Conservation (phyloP, 2,888 invertebrate genomes). For the Bimastos eiseni region DNA sequence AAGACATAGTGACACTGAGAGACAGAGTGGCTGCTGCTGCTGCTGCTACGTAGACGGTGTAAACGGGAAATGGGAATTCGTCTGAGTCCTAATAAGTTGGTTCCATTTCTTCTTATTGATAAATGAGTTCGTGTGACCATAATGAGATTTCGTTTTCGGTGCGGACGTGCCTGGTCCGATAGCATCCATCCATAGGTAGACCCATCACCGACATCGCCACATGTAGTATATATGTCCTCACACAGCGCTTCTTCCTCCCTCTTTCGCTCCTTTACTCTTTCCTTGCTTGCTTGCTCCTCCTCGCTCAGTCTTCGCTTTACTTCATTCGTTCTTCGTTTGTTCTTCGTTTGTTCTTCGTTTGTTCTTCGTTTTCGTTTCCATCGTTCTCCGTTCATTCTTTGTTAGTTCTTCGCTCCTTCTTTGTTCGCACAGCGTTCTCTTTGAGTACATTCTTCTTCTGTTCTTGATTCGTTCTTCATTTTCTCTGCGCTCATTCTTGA, state of each 20-base stretch:
- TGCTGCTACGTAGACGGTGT: neutral
- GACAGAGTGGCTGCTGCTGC: neutral
- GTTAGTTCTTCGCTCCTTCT: neutral
- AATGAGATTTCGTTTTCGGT: neutral
- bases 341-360: neutral
- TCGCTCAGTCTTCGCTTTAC: no score
- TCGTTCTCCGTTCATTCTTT: no score
- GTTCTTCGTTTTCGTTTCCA: no score
- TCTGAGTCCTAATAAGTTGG: neutral
- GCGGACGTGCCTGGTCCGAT: neutral
- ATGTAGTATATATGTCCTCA: neutral
- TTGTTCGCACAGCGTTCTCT: neutral
- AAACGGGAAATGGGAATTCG: neutral
- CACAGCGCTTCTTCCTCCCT: neutral
- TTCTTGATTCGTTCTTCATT: no score
- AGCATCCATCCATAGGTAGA: neutral
- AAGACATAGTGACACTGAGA: no score
- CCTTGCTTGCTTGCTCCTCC: neutral
- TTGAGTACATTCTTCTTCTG: no score
- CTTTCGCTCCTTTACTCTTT: neutral
- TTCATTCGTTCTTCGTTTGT: neutral
- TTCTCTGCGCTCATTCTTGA: no score
- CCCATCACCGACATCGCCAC: neutral
- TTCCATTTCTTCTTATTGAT: neutral
- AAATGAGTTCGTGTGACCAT: conserved; percentile 3